A percentile compares a stretch with the other conserved stretches of the same genome.
phyloP scores from a whole-genome alignment of 2,113 vertebrate species.

The Takifugu flavidus region DNA sequence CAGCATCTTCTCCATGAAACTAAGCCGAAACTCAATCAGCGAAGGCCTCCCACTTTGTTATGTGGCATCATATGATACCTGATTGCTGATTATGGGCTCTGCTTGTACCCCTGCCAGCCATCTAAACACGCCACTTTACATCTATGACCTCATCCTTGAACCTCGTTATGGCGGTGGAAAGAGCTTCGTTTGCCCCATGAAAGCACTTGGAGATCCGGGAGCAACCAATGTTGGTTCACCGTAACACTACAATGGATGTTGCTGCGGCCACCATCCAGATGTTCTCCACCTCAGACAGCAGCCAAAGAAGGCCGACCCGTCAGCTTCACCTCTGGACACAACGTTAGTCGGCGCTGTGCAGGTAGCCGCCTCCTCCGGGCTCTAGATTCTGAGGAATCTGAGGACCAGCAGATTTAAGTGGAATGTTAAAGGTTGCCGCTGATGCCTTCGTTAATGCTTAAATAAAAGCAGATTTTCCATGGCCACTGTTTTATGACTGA shows the following conservation, averaged over 20 bases:
- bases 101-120: not conserved
- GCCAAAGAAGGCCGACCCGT: conserved; percentile 57
- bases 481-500: no score
- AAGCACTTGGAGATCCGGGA: no score
- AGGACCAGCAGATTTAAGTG: conserved; percentile 1
- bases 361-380: conserved; percentile 32
- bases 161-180: no score
- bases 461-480: no score
- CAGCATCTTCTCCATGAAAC: conserved; percentile 16
- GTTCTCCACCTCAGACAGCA: conserved; percentile 50
- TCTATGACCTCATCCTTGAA: no score
- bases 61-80: conserved; percentile 36
- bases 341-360: conserved; percentile 52
- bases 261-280: conserved; percentile 32
- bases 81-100: conserved; percentile 16
- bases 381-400: conserved; percentile 45
- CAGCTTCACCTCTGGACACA: conserved; percentile 33
- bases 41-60: conserved; percentile 17
- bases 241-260: no score
- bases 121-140: not conserved
- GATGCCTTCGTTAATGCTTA: no score
- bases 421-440: not conserved
- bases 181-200: no score
- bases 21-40: conserved; percentile 17
- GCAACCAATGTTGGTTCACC: no score